phyloP scores from a whole-genome alignment of 1,140 invertebrate genomes.

The Sarcophaga bullata region DNA sequence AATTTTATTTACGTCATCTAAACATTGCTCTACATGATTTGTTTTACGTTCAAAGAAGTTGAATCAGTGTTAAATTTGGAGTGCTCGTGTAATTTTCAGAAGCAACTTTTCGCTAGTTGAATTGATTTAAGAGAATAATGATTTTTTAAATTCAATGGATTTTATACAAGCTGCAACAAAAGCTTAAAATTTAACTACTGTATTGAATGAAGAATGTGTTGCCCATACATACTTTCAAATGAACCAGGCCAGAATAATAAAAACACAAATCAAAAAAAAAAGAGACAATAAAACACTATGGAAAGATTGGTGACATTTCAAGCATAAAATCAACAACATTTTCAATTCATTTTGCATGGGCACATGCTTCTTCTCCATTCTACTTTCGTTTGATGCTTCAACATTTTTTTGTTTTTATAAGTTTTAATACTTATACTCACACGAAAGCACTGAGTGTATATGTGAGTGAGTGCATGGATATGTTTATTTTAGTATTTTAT shows the following conservation, averaged over 20 bases:
- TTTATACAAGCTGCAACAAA: conserved; percentile 2
- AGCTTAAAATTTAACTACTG: conserved; percentile 12
- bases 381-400: no score
- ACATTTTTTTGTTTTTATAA: not conserved
- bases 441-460: not conserved
- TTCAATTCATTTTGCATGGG: conserved; percentile 15
- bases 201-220: not conserved
- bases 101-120: conserved; percentile 23
- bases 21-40: not conserved
- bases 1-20: not conserved
- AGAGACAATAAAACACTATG: no score
- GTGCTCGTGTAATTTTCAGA: not conserved
- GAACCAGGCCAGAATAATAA: conserved; percentile 41
- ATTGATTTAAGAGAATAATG: conserved; percentile 33
- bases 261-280: no score
- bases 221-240: not conserved
- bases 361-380: not conserved
- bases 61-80: conserved; percentile 1
- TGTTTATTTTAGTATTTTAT: not conserved
- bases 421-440: not conserved
- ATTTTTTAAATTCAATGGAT: conserved; percentile 29
- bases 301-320: conserved; percentile 55
- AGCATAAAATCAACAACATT: conserved; percentile 48
- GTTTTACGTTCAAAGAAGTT: no score
- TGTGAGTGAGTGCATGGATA: not conserved